A percentile compares a stretch with the other conserved stretches of the same genome.
Evolutionary conservation across 1,140 invertebrate genomes (phyloP).

Genomic region (Macrobrachium nipponense): DNA sequence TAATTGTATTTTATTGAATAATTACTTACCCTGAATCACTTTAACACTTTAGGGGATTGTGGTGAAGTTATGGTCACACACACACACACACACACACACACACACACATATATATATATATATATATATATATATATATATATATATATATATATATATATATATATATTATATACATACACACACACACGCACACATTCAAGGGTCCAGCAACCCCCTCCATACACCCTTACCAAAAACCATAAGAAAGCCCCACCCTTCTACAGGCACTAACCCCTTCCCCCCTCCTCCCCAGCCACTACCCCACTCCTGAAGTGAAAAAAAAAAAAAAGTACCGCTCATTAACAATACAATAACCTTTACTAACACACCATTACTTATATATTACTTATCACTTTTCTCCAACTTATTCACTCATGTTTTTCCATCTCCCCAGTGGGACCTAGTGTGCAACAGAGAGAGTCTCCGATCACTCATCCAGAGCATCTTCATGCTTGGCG

Average conservation of each 20-base stretch:
- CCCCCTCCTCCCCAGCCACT: background rate
- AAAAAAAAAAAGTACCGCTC: too few species aligned
- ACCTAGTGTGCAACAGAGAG: constrained; percentile 65
- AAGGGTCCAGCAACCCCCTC: background rate
- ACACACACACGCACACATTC: background rate
- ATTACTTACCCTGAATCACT: too few species aligned
- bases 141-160: too few species aligned
- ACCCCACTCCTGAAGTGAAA: too few species aligned
- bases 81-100: constrained; percentile 6
- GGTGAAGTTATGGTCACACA: too few species aligned
- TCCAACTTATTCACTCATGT: background rate
- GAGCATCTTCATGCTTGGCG: constrained; percentile 65
- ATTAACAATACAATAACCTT: too few species aligned
- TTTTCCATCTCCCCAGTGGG: constrained; percentile 57
- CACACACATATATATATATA: too few species aligned
- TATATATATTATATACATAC: too few species aligned
- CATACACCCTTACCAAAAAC: background rate
- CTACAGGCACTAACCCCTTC: too few species aligned
- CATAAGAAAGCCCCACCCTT: background rate
- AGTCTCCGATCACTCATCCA: constrained; percentile 64
- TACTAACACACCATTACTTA: background rate
- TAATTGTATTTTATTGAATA: too few species aligned
- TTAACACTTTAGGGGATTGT: background rate
- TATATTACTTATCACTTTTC: background rate
- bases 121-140: too few species aligned